Conservation (phyloP, 2,797 vertebrate genomes). For the Lacerta bilineata region DNA sequence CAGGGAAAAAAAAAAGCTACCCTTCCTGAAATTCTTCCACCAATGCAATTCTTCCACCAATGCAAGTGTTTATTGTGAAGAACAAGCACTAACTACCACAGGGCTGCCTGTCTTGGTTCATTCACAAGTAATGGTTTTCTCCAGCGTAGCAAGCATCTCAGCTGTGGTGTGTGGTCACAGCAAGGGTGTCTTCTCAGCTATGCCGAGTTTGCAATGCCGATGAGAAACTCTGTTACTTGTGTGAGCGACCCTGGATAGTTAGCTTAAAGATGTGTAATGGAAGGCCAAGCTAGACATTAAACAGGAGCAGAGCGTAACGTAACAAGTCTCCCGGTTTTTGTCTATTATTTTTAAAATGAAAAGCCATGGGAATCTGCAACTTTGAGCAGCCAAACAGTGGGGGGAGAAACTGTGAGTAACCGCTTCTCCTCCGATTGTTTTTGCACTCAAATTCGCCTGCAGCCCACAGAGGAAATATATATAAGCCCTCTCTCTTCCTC, state of each 20-base stretch:
- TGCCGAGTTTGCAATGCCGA: background rate
- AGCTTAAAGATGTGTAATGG: background rate
- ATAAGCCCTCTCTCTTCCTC: background rate
- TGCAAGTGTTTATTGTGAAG: background rate
- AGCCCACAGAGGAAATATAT: background rate
- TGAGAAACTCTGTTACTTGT: background rate
- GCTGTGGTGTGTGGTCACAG: background rate
- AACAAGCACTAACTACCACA: background rate
- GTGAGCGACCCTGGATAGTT: background rate
- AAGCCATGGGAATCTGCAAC: background rate
- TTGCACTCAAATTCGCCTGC: background rate
- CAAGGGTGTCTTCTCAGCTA: background rate
- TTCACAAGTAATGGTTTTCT: background rate
- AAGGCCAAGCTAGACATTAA: background rate
- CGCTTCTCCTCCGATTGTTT: background rate
- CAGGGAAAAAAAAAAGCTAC: no score
- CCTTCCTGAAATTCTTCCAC: background rate
- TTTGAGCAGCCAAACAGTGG: background rate
- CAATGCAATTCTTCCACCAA: no score
- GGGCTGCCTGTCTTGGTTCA: background rate
- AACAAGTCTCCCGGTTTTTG: background rate
- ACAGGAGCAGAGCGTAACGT: background rate
- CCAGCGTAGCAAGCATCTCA: background rate
- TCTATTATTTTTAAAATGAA: background rate
- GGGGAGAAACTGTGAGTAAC: background rate